Evolutionary conservation across 2,888 invertebrate genomes (phyloP), one percentile per base, ranked within the genome.

Genomic region (Hemithea aestivaria): DNA sequence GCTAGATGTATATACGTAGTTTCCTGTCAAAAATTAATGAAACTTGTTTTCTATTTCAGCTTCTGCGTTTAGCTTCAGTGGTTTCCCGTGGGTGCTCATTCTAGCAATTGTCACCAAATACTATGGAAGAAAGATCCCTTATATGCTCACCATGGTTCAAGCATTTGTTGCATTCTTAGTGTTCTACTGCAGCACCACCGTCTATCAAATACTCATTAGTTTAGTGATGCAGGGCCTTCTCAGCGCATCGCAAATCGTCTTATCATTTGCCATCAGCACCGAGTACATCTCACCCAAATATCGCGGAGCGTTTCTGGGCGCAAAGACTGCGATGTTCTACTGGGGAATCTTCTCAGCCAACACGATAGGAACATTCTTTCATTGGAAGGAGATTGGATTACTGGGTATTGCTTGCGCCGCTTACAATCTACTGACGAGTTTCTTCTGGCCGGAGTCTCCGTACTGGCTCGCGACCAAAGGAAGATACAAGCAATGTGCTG

Each of bases 391-490:
- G 0, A 65, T 67, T 12, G 51, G 46, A 0, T 0, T 64, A 2
- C 1, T 54, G 1, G 56, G 62, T 1, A 37, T 65, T 0, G 0
- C 51, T 0, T 53, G 52, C 16, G 37, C 48, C 8, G 2, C 45
- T 1, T 62, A 59, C 11, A 42, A 27, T 5, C 23, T 58, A 3
- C 9, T 27, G 0, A 48, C 53, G 1, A 10, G 54, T 5, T 16
- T 53, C 2, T 32, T 59, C 4, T 57, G 58, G 55, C 62, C 69
- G 0, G 68, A 68, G 25, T 67, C 68, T 1, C 69, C 69, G 0
- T 51, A 61, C 21, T 75, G 73, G 73, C 40, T 75, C 6, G 73
- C 72, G 0, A 67, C 54, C 10, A 65, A 51, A 45, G 58, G 53
- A 7, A 51, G 52, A 6, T 68, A 58, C 21, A 45, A 64, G 3